Base-by-base conservation (phyloP, 2,888 invertebrate species). In the Platycheirus rosarum region DNA sequence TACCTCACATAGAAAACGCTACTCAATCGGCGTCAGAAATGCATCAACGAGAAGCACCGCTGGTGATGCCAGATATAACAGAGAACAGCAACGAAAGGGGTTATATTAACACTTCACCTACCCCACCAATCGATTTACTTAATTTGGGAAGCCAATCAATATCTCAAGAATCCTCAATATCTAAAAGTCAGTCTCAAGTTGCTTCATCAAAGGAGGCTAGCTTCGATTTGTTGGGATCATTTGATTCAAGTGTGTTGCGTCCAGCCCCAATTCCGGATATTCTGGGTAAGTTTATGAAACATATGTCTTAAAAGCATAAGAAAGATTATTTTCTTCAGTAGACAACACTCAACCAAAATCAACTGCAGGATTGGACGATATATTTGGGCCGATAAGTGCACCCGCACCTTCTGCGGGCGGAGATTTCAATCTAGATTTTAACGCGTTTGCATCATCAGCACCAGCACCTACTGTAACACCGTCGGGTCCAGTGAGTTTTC, bases 221-320 rank as follows among this genome's bases (percentile, higher is more conserved):
- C 86, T 92, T 93, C 89, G 93, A 95, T 92, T 90, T 94, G 65
- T 88, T 94, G 18, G 93, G 92, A 0, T 90, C 89, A 0, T 90
- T 90, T 85, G 90, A 89, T 78, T 88, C 88, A 4, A 86, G 88
- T 0, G 90, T 89, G 16, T 87, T 88, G 49, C 88, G 88, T 7
- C 87, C 88, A n/a, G 87, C 87, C 2, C 76, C 88, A 1, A 88
- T 90, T 60, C 90, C 90, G 18, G 90, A 90, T 84, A 87, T 90
- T 70, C 85, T 88, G 69, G 86, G 87, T 86, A 73, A 13, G 6
- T 2, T 1, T 60, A 13, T 13, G 6, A 8, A 32, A 1, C 13
- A 2, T 40, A n/a, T n/a, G n/a, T n/a, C n/a, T 55, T 20, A 2
- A 9, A 53, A 53, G 8, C 0, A 0, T 1, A 16, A 11, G 0